A percentile compares a stretch with the other conserved stretches of the same genome.
Conservation (phyloP, 2,888 invertebrate species). For the Drosophila algonquin region DNA sequence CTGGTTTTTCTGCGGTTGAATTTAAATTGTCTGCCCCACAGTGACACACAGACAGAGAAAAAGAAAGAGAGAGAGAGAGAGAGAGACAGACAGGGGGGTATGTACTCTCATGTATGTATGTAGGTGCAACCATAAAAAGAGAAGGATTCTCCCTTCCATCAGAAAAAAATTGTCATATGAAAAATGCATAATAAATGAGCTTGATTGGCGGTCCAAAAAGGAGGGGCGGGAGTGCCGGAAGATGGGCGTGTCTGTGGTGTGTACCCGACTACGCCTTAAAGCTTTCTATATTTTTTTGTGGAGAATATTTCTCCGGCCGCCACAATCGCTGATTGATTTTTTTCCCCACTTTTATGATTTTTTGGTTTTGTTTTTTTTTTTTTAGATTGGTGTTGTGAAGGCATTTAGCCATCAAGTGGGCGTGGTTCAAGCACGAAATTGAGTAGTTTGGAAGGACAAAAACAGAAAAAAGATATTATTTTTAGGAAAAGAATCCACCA, state of each 20-base stretch:
- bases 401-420: constrained; percentile 28
- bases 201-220: constrained; percentile 60
- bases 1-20: constrained; percentile 72
- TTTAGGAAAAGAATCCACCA: not conserved
- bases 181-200: constrained; percentile 77
- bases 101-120: not conserved
- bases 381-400: constrained; percentile 5
- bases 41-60: not conserved
- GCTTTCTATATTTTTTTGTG: constrained; percentile 28
- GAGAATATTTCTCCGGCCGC: constrained; percentile 34
- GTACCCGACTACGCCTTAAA: constrained; percentile 55
- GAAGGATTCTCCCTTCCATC: not conserved
- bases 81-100: not conserved
- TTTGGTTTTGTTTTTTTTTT: not conserved
- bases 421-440: constrained; percentile 35
- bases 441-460: constrained; percentile 32
- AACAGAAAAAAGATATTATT: constrained; percentile 2
- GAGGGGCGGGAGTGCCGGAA: not conserved
- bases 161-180: constrained; percentile 68
- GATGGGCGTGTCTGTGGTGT: constrained; percentile 36
- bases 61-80: no score
- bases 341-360: not conserved
- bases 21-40: constrained; percentile 71
- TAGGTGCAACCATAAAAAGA: constrained; percentile 44
- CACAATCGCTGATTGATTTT: constrained; percentile 68